These are phyloP conservation scores for Drosophila virilis DNA, from an alignment of 1,140 invertebrate species.

Conservation along the genomic window DNA sequence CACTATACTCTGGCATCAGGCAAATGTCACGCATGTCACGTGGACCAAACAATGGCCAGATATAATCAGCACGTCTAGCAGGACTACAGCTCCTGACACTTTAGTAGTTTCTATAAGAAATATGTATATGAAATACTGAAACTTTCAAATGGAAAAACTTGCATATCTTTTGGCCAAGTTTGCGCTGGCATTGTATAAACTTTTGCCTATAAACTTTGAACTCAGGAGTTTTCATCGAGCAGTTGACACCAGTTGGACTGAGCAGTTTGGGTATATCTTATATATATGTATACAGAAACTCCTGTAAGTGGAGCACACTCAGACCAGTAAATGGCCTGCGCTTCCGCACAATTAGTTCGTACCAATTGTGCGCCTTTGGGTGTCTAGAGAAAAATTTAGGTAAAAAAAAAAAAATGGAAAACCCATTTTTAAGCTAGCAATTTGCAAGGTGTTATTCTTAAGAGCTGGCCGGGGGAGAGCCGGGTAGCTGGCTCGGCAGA, in stretches of 20 bases:
- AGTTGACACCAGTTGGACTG: conserved; percentile 45
- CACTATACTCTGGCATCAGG: conserved; percentile 44
- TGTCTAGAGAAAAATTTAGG: conserved; percentile 1
- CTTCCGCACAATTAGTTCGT: conserved; percentile 79
- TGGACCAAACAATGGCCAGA: conserved; percentile 60
- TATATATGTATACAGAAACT: neutral
- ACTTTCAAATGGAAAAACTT: conserved; percentile 61
- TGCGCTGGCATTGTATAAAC: conserved; percentile 67
- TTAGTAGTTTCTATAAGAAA: conserved; percentile 32
- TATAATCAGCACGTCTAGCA: conserved; percentile 55
- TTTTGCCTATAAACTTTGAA: conserved; percentile 72
- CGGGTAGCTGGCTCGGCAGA: conserved; percentile 32
- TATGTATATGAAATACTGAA: conserved; percentile 22
- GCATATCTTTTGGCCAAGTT: conserved; percentile 63
- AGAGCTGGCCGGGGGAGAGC: conserved; percentile 8
- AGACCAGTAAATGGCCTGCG: conserved; percentile 46
- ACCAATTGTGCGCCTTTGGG: conserved; percentile 38
- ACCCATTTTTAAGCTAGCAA: conserved; percentile 48
- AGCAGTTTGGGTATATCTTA: neutral
- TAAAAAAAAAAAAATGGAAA: conserved; percentile 3
- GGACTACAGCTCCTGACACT: conserved; percentile 35
- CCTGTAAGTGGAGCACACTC: conserved; percentile 63
- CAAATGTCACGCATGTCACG: conserved; percentile 70
- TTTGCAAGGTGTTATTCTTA: conserved; percentile 71
- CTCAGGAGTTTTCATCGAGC: conserved; percentile 35